These are phyloP conservation scores for Neolamprologus cancellatus DNA, from an alignment of 2,113 vertebrate genomes.

Conservation along the genomic window DNA sequence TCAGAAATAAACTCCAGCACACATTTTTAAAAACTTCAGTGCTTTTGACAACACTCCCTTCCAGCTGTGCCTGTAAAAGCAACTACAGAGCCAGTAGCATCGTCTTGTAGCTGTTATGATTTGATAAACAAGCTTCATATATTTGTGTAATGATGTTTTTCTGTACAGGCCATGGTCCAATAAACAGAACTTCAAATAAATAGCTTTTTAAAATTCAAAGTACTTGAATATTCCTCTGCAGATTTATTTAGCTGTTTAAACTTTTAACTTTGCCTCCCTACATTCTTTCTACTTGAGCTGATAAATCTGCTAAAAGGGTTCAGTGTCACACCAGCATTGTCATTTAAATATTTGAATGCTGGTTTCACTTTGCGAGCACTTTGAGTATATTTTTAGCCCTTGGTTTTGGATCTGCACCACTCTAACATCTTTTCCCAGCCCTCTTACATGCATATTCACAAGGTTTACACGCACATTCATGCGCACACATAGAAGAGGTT, in stretches of 20 bases:
- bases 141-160: constrained; percentile 35
- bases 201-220: constrained; percentile 29
- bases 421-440: neutral
- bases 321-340: constrained; percentile 43
- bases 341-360: constrained; percentile 64
- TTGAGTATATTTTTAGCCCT: constrained; percentile 44
- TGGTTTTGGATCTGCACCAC: constrained; percentile 12
- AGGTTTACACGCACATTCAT: neutral
- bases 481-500: neutral
- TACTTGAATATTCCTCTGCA: neutral
- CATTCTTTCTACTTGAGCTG: constrained; percentile 39
- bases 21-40: neutral
- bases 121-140: constrained; percentile 26
- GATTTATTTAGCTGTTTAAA: constrained; percentile 1
- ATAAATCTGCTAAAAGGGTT: constrained; percentile 53
- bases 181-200: constrained; percentile 27
- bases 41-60: neutral
- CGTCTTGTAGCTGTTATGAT: neutral
- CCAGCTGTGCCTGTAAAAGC: neutral
- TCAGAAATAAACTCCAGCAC: neutral
- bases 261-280: constrained; percentile 18
- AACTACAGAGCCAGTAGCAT: neutral
- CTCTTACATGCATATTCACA: neutral
- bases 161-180: neutral
- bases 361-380: constrained; percentile 48